Evolutionary conservation across 2,113 vertebrate genomes (phyloP).

Genomic region (Henicopernis longicauda): DNA sequence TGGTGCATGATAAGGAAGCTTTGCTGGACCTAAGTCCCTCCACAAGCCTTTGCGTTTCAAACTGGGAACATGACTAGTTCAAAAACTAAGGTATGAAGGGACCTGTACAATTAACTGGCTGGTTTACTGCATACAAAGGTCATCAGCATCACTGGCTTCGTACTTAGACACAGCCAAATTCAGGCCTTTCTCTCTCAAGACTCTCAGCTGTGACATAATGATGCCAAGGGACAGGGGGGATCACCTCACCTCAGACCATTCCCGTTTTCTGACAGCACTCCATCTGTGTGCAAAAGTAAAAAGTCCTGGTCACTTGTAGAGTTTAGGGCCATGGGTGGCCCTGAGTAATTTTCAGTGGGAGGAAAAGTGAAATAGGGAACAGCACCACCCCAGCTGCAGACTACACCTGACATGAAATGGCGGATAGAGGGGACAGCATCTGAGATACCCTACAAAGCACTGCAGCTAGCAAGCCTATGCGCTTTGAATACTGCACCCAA

Average conservation of each 20-base stretch:
- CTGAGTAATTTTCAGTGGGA: neutral
- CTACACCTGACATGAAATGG: neutral
- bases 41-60: neutral
- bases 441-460: neutral
- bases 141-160: neutral
- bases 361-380: neutral
- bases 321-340: neutral
- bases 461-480: neutral
- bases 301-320: neutral
- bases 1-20: neutral
- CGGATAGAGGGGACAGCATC: neutral
- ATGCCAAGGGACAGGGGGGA: neutral
- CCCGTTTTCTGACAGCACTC: rapidly evolving
- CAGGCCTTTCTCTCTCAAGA: neutral
- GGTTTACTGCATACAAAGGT: neutral
- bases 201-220: neutral
- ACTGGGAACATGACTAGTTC: neutral
- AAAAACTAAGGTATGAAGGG: neutral
- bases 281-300: neutral
- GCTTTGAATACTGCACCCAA: neutral
- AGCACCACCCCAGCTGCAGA: neutral
- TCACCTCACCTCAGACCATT: neutral
- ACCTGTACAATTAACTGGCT: neutral
- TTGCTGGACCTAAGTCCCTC: neutral
- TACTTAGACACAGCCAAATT: neutral